Conservation (phyloP, 2,113 vertebrate genomes). For the Electrona antarctica region DNA sequence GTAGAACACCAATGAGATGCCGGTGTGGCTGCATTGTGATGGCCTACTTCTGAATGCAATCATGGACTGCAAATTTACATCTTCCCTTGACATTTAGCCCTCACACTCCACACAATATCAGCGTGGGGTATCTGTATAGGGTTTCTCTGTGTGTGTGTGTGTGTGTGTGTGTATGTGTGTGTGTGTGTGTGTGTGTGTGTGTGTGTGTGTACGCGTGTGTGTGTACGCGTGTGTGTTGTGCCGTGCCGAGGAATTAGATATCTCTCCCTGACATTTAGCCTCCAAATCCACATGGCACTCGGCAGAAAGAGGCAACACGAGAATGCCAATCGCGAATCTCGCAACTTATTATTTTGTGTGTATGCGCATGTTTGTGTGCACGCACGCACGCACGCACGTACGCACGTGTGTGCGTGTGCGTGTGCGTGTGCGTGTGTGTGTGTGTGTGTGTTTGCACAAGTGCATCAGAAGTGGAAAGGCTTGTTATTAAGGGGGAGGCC, state of each 20-base stretch:
- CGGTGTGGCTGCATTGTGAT: constrained; percentile 58
- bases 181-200: background rate
- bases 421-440: background rate
- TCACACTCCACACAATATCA: constrained; percentile 59
- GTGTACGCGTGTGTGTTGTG: constrained; percentile 6
- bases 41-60: constrained; percentile 70
- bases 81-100: constrained; percentile 74
- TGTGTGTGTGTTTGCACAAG: constrained; percentile 37
- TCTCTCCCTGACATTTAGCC: constrained; percentile 76
- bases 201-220: constrained; percentile 20
- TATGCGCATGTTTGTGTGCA: constrained; percentile 10
- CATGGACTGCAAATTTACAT: constrained; percentile 67
- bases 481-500: constrained; percentile 75
- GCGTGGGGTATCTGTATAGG: constrained; percentile 36
- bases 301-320: constrained; percentile 55
- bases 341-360: constrained; percentile 49
- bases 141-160: constrained; percentile 15
- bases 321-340: constrained; percentile 66
- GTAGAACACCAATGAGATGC: constrained; percentile 47
- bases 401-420: constrained; percentile 33
- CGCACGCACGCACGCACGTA: no score
- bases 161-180: background rate
- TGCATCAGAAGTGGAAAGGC: constrained; percentile 64
- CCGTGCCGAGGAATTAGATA: constrained; percentile 63
- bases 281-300: constrained; percentile 57